Base-by-base conservation (phyloP, 2,113 vertebrate species). In the Hypomesus transpacificus region DNA sequence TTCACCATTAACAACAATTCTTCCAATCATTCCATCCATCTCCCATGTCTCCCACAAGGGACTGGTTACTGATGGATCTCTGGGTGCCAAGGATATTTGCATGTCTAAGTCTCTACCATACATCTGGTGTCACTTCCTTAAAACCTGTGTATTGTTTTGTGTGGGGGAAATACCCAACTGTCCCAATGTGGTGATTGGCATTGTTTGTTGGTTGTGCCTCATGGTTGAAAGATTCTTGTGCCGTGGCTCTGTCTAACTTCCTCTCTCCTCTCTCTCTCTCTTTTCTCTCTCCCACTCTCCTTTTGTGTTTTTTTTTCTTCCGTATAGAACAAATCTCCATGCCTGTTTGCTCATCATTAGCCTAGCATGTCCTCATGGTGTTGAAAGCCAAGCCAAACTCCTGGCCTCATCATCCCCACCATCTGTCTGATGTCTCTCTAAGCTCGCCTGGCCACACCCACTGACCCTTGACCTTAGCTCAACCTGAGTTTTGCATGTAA, bases 331-430 rank as follows among this genome's bases (percentile, higher is more conserved):
- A 96, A 89, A 86, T 97, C 96, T 98, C 92, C 95, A 97, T 98
- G 95, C 96, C 94, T 93, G 95, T 97, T 96, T 97, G 95, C 92
- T 95, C 96, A 98, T 95, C 95, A 95, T 98, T 97, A 96, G 95
- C 95, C 95, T 98, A 97, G 95, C 96, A 98, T 98, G 96, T 97
- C 95, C 95, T 95, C 96, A 96, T 97, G 96, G 94, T 95, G 95
- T 96, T 95, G 95, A 94, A 93, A 96, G 94, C 93, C 93, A 91
- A 89, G 85, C 87, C 87, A 90, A 90, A 88, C 86, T 80, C 86
- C 88, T 86, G 89, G 94, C 95, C 94, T 95, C 95, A 96, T 96
- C 95, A 95, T 96, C 95, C 95, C 93, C 61, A 95, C 96, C 95
- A 97, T 98, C 96, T 97, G 95, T 96, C 94, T 96, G 96, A 96